These are phyloP conservation scores for Bombus turneri DNA, from an alignment of 1,140 invertebrate species.

Conservation along the genomic window DNA sequence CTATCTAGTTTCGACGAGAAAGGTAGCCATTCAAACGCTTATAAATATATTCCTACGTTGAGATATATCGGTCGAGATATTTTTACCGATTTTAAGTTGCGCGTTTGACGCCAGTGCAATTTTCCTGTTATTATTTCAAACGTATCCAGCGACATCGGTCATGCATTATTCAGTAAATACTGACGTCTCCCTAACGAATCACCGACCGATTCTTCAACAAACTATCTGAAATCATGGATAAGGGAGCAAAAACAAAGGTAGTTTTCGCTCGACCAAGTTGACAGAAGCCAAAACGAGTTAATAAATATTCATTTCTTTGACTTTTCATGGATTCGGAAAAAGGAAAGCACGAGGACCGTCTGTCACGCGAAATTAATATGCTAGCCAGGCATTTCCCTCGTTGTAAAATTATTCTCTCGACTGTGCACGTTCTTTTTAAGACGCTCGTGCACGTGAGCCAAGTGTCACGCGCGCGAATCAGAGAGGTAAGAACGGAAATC, in stretches of 20 bases:
- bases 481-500: not conserved
- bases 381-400: conserved; percentile 53
- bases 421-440: conserved; percentile 12
- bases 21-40: too few relatives aligned
- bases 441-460: not conserved
- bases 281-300: conserved; percentile 8
- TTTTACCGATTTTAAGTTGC: too few relatives aligned
- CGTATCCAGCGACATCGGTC: not conserved
- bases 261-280: not conserved
- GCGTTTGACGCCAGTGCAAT: not conserved
- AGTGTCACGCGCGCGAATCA: not conserved
- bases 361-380: conserved; percentile 70
- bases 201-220: not conserved
- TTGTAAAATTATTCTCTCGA: conserved; percentile 63
- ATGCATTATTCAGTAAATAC: not conserved
- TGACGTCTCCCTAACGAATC: not conserved
- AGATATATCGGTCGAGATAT: not conserved
- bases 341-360: conserved; percentile 16
- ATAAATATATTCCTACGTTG: not conserved
- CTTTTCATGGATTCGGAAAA: not conserved
- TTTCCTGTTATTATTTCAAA: not conserved
- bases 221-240: not conserved
- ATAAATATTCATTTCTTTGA: conserved; percentile 34
- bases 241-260: not conserved
- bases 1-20: conserved; percentile 2